Percentiles rank a stretch among this genome's conserved stretches.
These are phyloP conservation scores for Pteruthius melanotis DNA, from an alignment of 2,113 vertebrate species.

Conservation along the genomic window DNA sequence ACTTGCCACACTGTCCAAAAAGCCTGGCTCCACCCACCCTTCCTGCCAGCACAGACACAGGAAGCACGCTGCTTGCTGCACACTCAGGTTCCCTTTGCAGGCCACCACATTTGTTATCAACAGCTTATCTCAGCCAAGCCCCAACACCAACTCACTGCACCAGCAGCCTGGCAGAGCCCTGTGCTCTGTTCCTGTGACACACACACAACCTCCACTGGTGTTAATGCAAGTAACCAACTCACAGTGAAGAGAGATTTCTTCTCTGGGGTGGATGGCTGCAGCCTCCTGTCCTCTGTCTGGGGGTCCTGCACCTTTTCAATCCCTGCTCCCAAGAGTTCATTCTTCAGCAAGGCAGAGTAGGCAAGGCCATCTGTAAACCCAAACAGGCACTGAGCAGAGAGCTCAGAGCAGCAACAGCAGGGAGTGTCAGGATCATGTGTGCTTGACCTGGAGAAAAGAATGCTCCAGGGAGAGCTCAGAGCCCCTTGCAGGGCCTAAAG, in stretches of 20 bases:
- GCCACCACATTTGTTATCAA: not conserved
- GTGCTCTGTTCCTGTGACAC: not conserved
- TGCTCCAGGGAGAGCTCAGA: not conserved
- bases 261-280: slow-evolving; percentile 91
- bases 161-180: not conserved
- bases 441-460: not conserved
- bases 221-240: not conserved
- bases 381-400: not conserved
- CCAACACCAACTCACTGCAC: not conserved
- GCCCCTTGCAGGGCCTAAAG: not conserved
- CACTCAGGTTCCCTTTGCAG: not conserved
- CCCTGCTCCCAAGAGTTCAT: slow-evolving; percentile 92
- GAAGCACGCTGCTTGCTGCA: not conserved
- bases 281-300: slow-evolving; percentile 90
- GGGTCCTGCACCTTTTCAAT: slow-evolving; percentile 98
- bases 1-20: not conserved
- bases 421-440: not conserved
- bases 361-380: slow-evolving; percentile 85
- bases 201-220: accelerated
- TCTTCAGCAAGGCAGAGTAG: slow-evolving; percentile 96
- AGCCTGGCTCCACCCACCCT: not conserved
- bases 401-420: not conserved
- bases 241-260: slow-evolving; percentile 96
- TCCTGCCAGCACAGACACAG: not conserved
- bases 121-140: not conserved